Evolutionary conservation across 2,888 invertebrate species (phyloP).

Genomic region (Cheilosia impressa): DNA sequence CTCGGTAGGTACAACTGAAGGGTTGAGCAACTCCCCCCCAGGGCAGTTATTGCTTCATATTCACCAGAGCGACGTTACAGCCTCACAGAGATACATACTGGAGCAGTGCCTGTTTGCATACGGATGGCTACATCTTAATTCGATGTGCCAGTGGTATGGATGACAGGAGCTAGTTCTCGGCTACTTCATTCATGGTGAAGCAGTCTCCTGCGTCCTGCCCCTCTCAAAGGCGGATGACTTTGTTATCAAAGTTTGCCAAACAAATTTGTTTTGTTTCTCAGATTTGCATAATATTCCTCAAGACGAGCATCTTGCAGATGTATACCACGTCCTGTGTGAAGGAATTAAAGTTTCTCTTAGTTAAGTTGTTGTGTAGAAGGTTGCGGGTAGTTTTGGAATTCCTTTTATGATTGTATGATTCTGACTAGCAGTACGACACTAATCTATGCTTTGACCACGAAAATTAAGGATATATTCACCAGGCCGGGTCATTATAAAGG

Average conservation of each 20-base stretch:
- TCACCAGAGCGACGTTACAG: conserved; percentile 15
- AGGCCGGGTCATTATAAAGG: conserved; percentile 39
- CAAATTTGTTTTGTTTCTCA: conserved; percentile 72
- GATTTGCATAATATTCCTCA: conserved; percentile 74
- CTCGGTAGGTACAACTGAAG: conserved; percentile 61
- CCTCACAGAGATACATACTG: conserved; percentile 8
- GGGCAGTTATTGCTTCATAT: conserved; percentile 48
- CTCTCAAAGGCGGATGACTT: conserved; percentile 62
- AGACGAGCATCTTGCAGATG: conserved; percentile 63
- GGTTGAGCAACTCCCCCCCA: conserved; percentile 28
- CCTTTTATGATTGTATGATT: conserved; percentile 57
- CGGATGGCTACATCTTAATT: conserved; percentile 14
- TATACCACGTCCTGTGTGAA: conserved; percentile 38
- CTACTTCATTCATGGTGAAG: conserved; percentile 18
- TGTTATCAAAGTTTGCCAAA: conserved; percentile 75
- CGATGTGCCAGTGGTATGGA: conserved; percentile 27
- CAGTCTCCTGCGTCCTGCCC: not conserved
- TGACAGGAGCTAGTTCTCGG: conserved; percentile 40
- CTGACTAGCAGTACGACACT: conserved; percentile 1
- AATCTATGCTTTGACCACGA: conserved; percentile 57
- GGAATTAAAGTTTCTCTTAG: conserved; percentile 57
- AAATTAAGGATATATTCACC: conserved; percentile 44
- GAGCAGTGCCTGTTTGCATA: conserved; percentile 17
- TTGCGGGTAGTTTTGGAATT: conserved; percentile 45
- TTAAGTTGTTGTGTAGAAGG: conserved; percentile 33